Evolutionary conservation across 2,888 invertebrate species (phyloP).

Genomic region (Luffia ferchaultella): DNA sequence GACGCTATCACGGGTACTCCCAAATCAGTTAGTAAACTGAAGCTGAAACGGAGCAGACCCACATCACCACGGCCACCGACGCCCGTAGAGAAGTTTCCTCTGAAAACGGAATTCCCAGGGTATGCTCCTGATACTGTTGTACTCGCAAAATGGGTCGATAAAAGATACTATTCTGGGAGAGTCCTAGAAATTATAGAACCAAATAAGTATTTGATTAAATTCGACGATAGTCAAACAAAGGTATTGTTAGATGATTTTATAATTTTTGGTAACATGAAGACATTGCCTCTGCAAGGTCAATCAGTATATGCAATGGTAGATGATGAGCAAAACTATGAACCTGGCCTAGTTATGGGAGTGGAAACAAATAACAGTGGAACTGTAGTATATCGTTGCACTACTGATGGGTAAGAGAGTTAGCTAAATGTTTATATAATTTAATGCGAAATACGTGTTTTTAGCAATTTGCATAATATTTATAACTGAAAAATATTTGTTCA

Average conservation of each 20-base stretch:
- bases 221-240: slow-evolving; percentile 70
- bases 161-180: slow-evolving; percentile 71
- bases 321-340: slow-evolving; percentile 61
- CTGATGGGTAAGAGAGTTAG: slow-evolving; percentile 42
- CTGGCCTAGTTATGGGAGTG: slow-evolving; percentile 52
- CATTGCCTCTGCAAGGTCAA: slow-evolving; percentile 60
- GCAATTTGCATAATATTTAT: neutral
- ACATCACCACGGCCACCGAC: slow-evolving; percentile 51
- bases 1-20: slow-evolving; percentile 46
- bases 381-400: slow-evolving; percentile 52
- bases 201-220: slow-evolving; percentile 69
- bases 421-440: neutral
- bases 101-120: slow-evolving; percentile 44
- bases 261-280: slow-evolving; percentile 59
- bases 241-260: slow-evolving; percentile 68
- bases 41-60: slow-evolving; percentile 42
- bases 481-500: no score
- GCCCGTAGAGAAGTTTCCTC: slow-evolving; percentile 39
- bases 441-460: neutral
- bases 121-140: slow-evolving; percentile 55
- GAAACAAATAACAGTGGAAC: slow-evolving; percentile 52
- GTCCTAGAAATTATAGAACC: slow-evolving; percentile 63
- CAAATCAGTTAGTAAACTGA: slow-evolving; percentile 48
- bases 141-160: slow-evolving; percentile 74
- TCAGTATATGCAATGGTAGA: slow-evolving; percentile 63